These are phyloP conservation scores for Acrobasis repandana DNA, from an alignment of 2,888 invertebrate genomes.

Conservation along the genomic window DNA sequence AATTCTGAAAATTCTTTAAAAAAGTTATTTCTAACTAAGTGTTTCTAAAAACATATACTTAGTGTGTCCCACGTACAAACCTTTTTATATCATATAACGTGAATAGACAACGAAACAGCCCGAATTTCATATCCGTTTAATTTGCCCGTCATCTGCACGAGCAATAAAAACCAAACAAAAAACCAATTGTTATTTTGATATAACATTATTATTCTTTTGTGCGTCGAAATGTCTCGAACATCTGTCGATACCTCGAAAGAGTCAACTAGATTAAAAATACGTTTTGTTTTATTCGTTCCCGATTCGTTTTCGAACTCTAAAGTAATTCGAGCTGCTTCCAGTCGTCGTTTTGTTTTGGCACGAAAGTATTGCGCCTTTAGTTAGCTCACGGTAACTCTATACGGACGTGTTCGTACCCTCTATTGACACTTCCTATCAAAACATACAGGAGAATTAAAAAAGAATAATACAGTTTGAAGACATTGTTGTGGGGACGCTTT, in stretches of 20 bases:
- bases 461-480: slow-evolving; percentile 24
- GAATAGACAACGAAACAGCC: neutral
- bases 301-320: slow-evolving; percentile 9
- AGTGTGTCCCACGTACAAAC: no score
- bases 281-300: slow-evolving; percentile 16
- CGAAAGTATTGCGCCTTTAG: slow-evolving; percentile 75
- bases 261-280: slow-evolving; percentile 10
- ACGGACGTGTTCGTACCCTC: slow-evolving; percentile 63
- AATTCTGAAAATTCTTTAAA: no score
- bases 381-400: slow-evolving; percentile 72
- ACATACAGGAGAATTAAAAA: slow-evolving; percentile 57
- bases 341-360: slow-evolving; percentile 79
- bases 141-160: slow-evolving; percentile 2
- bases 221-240: neutral
- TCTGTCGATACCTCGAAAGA: slow-evolving; percentile 8
- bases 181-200: slow-evolving; percentile 7
- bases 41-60: no score
- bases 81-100: no score
- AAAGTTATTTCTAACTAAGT: no score
- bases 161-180: slow-evolving; percentile 14
- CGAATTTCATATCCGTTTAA: neutral
- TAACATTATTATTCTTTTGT: slow-evolving; percentile 3
- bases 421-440: slow-evolving; percentile 81
- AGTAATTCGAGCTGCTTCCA: slow-evolving; percentile 45
- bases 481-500: neutral